Conservation (phyloP, 2,797 vertebrate genomes). For the Carduelis carduelis region DNA sequence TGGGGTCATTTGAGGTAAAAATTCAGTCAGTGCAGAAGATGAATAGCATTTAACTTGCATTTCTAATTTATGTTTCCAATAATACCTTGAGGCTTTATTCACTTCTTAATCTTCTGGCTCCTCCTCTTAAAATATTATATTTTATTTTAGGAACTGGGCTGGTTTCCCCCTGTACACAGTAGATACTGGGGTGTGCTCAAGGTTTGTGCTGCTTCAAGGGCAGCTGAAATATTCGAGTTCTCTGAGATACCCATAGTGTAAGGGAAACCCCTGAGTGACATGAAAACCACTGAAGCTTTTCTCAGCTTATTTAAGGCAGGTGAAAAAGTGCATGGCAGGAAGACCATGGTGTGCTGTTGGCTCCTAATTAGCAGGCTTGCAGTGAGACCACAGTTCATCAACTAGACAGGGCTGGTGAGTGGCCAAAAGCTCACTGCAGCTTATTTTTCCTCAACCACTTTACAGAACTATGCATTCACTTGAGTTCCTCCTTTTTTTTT, state of each 20-base stretch:
- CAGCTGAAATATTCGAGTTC: neutral
- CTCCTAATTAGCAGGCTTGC: neutral
- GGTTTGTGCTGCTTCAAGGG: neutral
- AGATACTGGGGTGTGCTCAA: neutral
- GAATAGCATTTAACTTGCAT: neutral
- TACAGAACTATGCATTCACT: neutral
- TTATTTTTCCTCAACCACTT: neutral
- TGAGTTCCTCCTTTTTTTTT: neutral
- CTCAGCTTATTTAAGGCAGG: neutral
- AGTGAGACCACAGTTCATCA: neutral
- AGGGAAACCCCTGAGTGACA: neutral
- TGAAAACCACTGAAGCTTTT: neutral
- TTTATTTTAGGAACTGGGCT: neutral
- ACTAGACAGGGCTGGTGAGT: neutral
- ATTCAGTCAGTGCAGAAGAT: neutral
- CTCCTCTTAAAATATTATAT: neutral
- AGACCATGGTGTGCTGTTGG: neutral
- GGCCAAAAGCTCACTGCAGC: neutral
- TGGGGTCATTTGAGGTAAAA: neutral
- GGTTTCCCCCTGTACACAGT: neutral
- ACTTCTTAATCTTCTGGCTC: neutral
- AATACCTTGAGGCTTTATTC: neutral
- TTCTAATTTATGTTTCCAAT: neutral
- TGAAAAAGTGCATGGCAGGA: neutral
- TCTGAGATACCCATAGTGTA: rapidly evolving